Conservation (phyloP, 2,888 invertebrate genomes). For the Ecdyonurus torrentis region DNA sequence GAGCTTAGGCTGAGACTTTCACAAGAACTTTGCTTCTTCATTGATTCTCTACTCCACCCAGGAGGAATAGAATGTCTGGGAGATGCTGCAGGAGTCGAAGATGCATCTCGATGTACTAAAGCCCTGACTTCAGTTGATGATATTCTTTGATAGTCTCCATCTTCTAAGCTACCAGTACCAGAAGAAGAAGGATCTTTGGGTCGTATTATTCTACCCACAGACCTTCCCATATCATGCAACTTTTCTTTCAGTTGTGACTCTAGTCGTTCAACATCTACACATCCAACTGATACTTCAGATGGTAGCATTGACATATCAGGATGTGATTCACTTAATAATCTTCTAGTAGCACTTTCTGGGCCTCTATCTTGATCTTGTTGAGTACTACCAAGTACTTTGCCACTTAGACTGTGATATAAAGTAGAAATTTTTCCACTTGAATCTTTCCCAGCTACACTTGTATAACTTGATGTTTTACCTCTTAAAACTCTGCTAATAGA, state of each 20-base stretch:
- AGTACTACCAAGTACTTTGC: constrained; percentile 16
- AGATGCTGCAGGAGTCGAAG: constrained; percentile 16
- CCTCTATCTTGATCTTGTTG: background rate
- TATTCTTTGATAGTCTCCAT: constrained; percentile 37
- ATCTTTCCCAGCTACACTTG: background rate
- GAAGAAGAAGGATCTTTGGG: constrained; percentile 5
- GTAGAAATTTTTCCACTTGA: constrained; percentile 15
- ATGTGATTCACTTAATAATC: background rate
- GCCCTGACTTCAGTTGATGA: constrained; percentile 28
- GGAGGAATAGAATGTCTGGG: background rate
- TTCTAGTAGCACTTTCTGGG: background rate
- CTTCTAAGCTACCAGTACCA: constrained; percentile 18
- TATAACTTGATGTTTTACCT: background rate
- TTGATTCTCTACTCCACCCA: constrained; percentile 3
- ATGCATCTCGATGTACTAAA: constrained; percentile 29
- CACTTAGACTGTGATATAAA: constrained; percentile 18
- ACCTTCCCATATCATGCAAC: constrained; percentile 13
- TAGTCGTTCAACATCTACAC: constrained; percentile 14
- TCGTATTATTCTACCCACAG: constrained; percentile 10
- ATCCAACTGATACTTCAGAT: background rate
- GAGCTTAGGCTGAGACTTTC: constrained; percentile 33
- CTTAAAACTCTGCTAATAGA: background rate
- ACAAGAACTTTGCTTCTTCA: constrained; percentile 30
- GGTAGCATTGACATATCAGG: background rate
- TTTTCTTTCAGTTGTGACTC: constrained; percentile 31